Evolutionary conservation across 1,140 invertebrate species (phyloP).

Genomic region (Trigoniulus corallinus): DNA sequence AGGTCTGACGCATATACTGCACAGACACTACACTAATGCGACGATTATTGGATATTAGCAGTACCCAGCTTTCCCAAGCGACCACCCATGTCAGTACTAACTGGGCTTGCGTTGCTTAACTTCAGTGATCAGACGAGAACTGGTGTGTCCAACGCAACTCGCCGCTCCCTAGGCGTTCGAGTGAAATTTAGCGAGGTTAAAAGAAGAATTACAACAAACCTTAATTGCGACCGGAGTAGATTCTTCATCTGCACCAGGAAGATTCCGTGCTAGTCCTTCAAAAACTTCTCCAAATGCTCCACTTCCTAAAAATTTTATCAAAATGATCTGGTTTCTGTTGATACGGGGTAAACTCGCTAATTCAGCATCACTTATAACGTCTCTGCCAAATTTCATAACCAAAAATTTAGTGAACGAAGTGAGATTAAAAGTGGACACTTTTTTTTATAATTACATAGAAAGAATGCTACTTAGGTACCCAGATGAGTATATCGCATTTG

Average conservation of each 20-base stretch:
- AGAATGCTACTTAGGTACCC: constrained; percentile 20
- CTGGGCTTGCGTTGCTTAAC: no score
- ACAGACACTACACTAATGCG: no score
- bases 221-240: constrained; percentile 67
- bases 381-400: constrained; percentile 16
- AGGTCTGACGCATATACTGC: no score
- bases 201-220: no score
- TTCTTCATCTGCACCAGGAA: constrained; percentile 27
- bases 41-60: no score
- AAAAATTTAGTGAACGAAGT: neutral
- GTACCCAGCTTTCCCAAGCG: no score
- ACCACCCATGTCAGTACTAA: no score
- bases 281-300: constrained; percentile 96
- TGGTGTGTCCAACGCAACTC: no score
- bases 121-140: no score
- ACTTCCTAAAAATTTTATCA: constrained; percentile 76
- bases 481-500: constrained; percentile 57
- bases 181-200: no score
- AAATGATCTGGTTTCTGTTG: constrained; percentile 53
- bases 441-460: constrained; percentile 14
- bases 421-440: neutral
- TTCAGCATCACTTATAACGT: constrained; percentile 39
- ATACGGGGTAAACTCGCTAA: constrained; percentile 66
- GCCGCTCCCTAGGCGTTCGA: no score
- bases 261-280: constrained; percentile 58